Conservation (phyloP, 2,888 invertebrate species). For the Cataglyphis cursor region DNA sequence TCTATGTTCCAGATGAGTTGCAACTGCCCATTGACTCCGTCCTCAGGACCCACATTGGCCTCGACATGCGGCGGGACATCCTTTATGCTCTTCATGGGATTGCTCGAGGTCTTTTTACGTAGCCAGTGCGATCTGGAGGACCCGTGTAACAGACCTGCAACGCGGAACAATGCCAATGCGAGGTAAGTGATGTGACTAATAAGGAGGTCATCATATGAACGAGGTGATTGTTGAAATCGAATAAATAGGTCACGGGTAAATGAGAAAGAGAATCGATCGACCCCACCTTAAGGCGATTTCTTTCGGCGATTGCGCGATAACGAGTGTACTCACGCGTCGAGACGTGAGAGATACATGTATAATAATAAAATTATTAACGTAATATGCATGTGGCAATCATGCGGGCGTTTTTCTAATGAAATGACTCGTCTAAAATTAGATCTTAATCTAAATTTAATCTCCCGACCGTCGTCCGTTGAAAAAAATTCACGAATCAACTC, state of each 20-base stretch:
- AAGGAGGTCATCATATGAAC: not conserved
- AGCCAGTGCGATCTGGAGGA: slow-evolving; percentile 96
- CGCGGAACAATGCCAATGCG: slow-evolving; percentile 82
- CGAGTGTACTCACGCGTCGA: not conserved
- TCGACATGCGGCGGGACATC: slow-evolving; percentile 94
- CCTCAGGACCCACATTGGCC: slow-evolving; percentile 94
- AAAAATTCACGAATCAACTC: not conserved
- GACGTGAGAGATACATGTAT: not conserved
- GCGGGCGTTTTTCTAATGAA: not conserved
- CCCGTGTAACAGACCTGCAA: slow-evolving; percentile 92
- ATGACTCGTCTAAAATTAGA: not conserved
- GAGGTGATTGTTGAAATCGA: not conserved
- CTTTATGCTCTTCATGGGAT: slow-evolving; percentile 96
- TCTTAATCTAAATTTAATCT: not conserved
- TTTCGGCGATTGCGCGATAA: slow-evolving; percentile 24
- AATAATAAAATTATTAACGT: not conserved
- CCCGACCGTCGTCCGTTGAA: not conserved
- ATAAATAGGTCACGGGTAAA: slow-evolving; percentile 48
- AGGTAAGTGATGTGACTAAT: slow-evolving; percentile 71
- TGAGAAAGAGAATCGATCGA: not conserved
- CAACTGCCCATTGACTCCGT: slow-evolving; percentile 93
- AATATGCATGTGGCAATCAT: not conserved
- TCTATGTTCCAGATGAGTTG: slow-evolving; percentile 87
- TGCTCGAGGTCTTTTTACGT: slow-evolving; percentile 94
- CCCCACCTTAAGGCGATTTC: slow-evolving; percentile 20